Percentiles rank a stretch among this genome's conserved stretches.
phyloP scores from a whole-genome alignment of 2,113 vertebrate species.

The Holacanthus passer region DNA sequence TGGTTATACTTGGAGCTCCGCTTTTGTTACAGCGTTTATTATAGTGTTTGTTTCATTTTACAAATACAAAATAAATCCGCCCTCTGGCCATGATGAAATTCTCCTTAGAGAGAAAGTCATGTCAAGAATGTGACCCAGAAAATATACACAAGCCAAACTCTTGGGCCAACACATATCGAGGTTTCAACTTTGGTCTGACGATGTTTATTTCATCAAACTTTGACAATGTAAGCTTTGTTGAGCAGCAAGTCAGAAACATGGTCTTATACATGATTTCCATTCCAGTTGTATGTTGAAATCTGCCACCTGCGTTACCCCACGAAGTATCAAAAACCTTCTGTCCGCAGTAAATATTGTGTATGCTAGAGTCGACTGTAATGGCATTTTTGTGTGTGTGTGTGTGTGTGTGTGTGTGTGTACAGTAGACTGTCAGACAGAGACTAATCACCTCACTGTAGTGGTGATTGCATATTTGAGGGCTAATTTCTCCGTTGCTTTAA shows the following conservation, averaged over 20 bases:
- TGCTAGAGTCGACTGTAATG: constrained; percentile 12
- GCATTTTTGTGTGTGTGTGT: constrained; percentile 4
- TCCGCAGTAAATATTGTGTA: constrained; percentile 23
- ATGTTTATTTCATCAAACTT: constrained; percentile 36
- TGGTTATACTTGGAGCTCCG: constrained; percentile 1
- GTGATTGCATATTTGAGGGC: constrained; percentile 65
- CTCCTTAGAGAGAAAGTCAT: background rate
- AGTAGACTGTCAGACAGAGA: constrained; percentile 61
- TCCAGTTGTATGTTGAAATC: background rate
- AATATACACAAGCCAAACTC: constrained; percentile 28
- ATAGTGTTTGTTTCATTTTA: constrained; percentile 27
- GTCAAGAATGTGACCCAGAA: constrained; percentile 35
- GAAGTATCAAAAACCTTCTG: constrained; percentile 21
- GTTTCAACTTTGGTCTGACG: constrained; percentile 9
- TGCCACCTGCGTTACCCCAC: constrained; percentile 6
- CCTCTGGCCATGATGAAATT: background rate
- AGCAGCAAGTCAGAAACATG: background rate
- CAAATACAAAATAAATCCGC: background rate
- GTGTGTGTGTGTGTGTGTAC: constrained; percentile 15
- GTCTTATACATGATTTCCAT: background rate
- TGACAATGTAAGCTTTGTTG: constrained; percentile 19
- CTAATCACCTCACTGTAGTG: constrained; percentile 75
- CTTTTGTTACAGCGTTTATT: constrained; percentile 22
- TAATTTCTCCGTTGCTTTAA: constrained; percentile 74
- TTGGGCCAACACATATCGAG: background rate